phyloP scores from a whole-genome alignment of 2,888 invertebrate species.

The Agrotis ipsilon region DNA sequence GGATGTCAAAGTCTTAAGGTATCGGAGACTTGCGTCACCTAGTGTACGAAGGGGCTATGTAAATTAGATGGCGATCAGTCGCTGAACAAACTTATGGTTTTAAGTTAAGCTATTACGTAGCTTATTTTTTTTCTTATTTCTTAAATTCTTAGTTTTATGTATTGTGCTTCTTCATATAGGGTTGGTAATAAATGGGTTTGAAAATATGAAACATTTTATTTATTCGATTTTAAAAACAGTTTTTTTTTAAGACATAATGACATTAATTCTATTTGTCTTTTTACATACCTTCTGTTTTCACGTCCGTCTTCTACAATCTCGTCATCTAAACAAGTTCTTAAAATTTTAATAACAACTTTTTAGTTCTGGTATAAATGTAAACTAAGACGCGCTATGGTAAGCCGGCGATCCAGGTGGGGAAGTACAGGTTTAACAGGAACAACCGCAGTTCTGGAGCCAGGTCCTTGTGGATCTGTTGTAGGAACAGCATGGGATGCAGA shows the following conservation, averaged over 20 bases:
- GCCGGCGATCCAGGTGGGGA: conserved; percentile 72
- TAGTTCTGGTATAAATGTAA: conserved; percentile 74
- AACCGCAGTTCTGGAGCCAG: conserved; percentile 75
- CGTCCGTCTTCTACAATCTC: too few relatives aligned
- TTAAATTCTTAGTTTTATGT: background rate
- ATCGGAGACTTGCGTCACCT: too few relatives aligned
- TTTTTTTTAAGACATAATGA: too few relatives aligned
- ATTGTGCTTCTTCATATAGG: background rate
- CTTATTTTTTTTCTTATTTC: background rate
- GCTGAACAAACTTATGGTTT: background rate
- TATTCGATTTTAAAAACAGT: background rate
- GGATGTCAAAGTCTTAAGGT: too few relatives aligned
- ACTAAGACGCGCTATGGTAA: conserved; percentile 72
- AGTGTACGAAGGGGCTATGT: too few relatives aligned
- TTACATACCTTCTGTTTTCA: background rate
- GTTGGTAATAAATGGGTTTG: conserved; percentile 12
- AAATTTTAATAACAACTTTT: conserved; percentile 44
- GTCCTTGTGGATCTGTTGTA: conserved; percentile 78
- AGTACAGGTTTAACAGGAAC: conserved; percentile 76
- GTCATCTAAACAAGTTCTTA: conserved; percentile 15
- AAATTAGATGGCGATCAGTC: background rate
- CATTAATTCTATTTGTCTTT: too few relatives aligned
- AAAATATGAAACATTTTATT: background rate
- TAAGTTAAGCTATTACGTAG: background rate
- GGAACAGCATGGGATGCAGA: conserved; percentile 74